Percentiles rank a stretch among this genome's conserved stretches.
These are phyloP conservation scores for Epistrophe eligans DNA, from an alignment of 2,888 invertebrate genomes.

Conservation along the genomic window DNA sequence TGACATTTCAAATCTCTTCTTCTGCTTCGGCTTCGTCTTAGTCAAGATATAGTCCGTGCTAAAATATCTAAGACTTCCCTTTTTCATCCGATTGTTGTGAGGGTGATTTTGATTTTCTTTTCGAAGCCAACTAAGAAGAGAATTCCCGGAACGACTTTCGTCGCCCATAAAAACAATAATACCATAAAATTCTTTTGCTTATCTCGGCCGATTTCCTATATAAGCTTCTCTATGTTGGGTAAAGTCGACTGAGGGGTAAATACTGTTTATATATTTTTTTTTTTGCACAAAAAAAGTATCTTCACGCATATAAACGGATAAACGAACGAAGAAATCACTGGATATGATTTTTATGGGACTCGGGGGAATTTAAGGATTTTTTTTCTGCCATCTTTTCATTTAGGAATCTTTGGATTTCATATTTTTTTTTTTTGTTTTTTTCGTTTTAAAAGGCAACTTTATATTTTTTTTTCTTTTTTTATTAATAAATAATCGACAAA, in stretches of 20 bases:
- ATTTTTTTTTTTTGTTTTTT: constrained; percentile 30
- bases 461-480: constrained; percentile 54
- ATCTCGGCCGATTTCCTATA: constrained; percentile 76
- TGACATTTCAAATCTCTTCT: constrained; percentile 70
- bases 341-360: constrained; percentile 76
- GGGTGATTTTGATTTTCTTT: constrained; percentile 53
- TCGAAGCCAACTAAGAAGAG: constrained; percentile 23
- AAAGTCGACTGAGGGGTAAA: constrained; percentile 33
- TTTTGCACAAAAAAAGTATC: constrained; percentile 47
- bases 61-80: not conserved
- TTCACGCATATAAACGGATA: constrained; percentile 76
- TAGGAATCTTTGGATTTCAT: constrained; percentile 44
- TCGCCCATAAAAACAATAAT: constrained; percentile 78
- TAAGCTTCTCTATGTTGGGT: constrained; percentile 4
- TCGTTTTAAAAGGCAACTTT: constrained; percentile 47
- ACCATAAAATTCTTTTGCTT: constrained; percentile 78
- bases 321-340: constrained; percentile 75
- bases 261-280: constrained; percentile 35
- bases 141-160: constrained; percentile 69
- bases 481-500: constrained; percentile 75
- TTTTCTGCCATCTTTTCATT: constrained; percentile 10
- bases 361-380: constrained; percentile 65
- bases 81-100: constrained; percentile 20
- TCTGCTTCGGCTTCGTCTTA: not conserved
- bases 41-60: not conserved